Conservation (phyloP, 2,888 invertebrate genomes). For the Bruchidius siliquastri region DNA sequence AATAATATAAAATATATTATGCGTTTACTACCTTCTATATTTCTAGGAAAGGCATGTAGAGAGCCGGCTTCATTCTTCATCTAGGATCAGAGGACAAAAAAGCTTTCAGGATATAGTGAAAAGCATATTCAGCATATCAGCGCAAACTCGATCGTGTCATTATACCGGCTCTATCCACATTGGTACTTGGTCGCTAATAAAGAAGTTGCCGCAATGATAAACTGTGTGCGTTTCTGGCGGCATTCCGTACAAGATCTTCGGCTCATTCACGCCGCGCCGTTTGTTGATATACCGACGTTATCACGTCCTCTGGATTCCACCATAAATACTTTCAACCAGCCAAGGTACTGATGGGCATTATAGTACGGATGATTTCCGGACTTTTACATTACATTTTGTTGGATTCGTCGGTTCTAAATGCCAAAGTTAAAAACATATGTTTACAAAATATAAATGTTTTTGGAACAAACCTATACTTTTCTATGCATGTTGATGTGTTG, state of each 20-base stretch:
- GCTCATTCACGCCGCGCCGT: background rate
- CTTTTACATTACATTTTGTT: no score
- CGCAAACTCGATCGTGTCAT: background rate
- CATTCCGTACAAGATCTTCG: background rate
- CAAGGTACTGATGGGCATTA: background rate
- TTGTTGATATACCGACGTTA: background rate
- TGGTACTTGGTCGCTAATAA: background rate
- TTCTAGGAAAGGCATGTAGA: no score
- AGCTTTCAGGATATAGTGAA: no score
- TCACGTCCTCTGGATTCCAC: background rate
- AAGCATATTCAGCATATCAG: background rate
- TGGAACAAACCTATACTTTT: no score
- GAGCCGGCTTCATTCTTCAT: no score
- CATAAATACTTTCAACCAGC: background rate
- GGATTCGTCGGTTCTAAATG: no score
- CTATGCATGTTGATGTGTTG: no score
- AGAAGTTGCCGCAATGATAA: background rate
- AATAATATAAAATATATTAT: no score
- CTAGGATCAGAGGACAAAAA: no score
- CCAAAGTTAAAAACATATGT: no score
- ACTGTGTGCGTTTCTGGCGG: background rate
- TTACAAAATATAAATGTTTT: no score
- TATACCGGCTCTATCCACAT: background rate
- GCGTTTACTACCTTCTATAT: no score
- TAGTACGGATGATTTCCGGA: background rate